A percentile compares a stretch with the other conserved stretches of the same genome.
Evolutionary conservation across 2,113 vertebrate genomes (phyloP).

Genomic region (Chloropsis hardwickii): DNA sequence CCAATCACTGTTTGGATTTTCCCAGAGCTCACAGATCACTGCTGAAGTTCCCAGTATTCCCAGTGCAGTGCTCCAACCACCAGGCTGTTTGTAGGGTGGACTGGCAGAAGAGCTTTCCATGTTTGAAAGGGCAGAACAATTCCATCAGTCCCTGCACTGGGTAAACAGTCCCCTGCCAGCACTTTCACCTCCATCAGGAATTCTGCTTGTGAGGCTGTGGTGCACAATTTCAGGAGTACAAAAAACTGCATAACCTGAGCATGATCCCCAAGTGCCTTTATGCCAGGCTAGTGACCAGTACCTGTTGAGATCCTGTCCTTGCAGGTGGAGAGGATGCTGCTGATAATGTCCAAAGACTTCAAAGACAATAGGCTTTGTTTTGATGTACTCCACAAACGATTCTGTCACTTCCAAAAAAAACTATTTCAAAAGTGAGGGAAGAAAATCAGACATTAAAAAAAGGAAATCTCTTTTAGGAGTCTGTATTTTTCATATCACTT

Average conservation of each 20-base stretch:
- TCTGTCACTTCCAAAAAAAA: slow-evolving; percentile 95
- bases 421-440: slow-evolving; percentile 61
- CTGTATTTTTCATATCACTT: background rate
- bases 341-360: slow-evolving; percentile 98
- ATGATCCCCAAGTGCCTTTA: background rate
- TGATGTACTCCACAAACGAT: slow-evolving; percentile 96
- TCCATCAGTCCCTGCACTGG: background rate
- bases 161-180: background rate
- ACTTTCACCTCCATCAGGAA: background rate
- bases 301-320: slow-evolving; percentile 91
- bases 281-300: slow-evolving; percentile 32
- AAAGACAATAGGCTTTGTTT: slow-evolving; percentile 94
- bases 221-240: background rate
- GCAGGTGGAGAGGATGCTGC: slow-evolving; percentile 88
- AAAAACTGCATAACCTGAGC: background rate
- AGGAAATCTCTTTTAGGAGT: background rate
- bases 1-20: background rate
- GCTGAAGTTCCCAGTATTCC: background rate
- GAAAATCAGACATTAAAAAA: background rate
- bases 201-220: background rate
- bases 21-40: background rate
- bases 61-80: background rate
- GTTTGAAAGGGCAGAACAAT: background rate
- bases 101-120: background rate
- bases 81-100: background rate